phyloP scores from a whole-genome alignment of 2,888 invertebrate genomes.

The Tachystola acroxantha region DNA sequence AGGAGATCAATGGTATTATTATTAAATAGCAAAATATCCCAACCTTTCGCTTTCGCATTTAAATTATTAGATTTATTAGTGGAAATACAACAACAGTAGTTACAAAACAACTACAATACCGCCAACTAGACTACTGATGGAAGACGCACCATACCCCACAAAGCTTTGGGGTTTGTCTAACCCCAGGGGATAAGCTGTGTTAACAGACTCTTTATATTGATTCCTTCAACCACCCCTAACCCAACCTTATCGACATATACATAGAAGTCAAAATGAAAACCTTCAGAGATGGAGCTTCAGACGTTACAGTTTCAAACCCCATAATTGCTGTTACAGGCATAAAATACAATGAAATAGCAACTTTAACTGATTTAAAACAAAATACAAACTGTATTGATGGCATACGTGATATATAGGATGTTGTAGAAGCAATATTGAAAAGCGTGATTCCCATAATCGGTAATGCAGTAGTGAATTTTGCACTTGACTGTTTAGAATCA shows the following conservation, averaged over 20 bases:
- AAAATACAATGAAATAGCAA: conserved; percentile 16
- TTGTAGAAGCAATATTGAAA: conserved; percentile 11
- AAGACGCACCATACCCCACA: too few species aligned
- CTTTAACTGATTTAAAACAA: conserved; percentile 9
- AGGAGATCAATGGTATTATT: too few species aligned
- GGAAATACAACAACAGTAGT: too few species aligned
- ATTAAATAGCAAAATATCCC: too few species aligned
- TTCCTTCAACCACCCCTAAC: conserved; percentile 22
- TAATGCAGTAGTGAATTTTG: conserved; percentile 63
- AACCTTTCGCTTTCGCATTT: too few species aligned
- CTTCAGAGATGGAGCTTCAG: conserved; percentile 17
- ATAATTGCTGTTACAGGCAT: conserved; percentile 30
- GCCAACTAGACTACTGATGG: too few species aligned
- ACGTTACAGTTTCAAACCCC: conserved; percentile 19
- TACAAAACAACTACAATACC: too few species aligned
- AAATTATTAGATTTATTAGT: too few species aligned
- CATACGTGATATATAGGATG: background rate
- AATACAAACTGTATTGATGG: background rate
- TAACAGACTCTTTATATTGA: conserved; percentile 58
- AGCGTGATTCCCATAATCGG: conserved; percentile 75
- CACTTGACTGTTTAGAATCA: conserved; percentile 57
- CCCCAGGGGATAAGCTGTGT: conserved; percentile 55
- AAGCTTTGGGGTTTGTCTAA: conserved; percentile 57
- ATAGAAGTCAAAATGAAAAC: conserved; percentile 21
- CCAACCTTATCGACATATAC: conserved; percentile 13